Evolutionary conservation across 2,888 invertebrate genomes (phyloP), one percentile per base, ranked within the genome.

Genomic region (Amphipyra berbera): DNA sequence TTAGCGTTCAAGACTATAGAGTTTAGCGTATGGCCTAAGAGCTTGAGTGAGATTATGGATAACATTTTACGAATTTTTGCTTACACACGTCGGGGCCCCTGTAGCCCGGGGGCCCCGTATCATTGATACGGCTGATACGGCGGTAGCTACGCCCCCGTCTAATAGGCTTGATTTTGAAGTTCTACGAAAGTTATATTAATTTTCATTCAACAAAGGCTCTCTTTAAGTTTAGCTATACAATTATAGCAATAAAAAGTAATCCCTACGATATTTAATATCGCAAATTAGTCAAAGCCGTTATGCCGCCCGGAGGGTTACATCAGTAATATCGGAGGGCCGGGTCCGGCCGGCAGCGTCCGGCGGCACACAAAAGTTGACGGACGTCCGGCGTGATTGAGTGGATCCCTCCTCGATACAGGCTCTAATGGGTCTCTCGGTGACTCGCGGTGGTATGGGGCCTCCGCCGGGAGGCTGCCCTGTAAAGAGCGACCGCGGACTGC

Each of bases 301-400:
- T 46, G 78, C 72, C 21, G 21, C 21, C 21, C 69, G 65, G 68
- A 77, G 75, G 81, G 83, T 75, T 78, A 82, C 79, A 84, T 76
- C 77, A 82, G 87, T 82, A 82, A 87, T 86, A 87, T 85, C 41
- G 75, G 84, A 85, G 88, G 85, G 84, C 79, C 78, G 81, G 76
- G 75, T 63, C 73, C 33, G 64, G 54, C 58, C 57, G 52, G 63
- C 57, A 60, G 64, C 82, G 81, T 82, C 78, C 82, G 82, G 83
- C 78, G 78, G 78, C 79, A 82, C 83, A 88, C 88, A 90, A 89
- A 90, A 89, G 87, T 89, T 91, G 92, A 90, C 89, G 90, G 90
- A 92, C 86, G 78, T 91, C 89, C 89, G 91, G 78, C 85, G 88
- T 91, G 92, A 91, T 92, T 91, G 92, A 93, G 90, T 86, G 86